These are phyloP conservation scores for Hyperoodon ampullatus DNA, from an alignment of 2,113 vertebrate species.

Conservation along the genomic window DNA sequence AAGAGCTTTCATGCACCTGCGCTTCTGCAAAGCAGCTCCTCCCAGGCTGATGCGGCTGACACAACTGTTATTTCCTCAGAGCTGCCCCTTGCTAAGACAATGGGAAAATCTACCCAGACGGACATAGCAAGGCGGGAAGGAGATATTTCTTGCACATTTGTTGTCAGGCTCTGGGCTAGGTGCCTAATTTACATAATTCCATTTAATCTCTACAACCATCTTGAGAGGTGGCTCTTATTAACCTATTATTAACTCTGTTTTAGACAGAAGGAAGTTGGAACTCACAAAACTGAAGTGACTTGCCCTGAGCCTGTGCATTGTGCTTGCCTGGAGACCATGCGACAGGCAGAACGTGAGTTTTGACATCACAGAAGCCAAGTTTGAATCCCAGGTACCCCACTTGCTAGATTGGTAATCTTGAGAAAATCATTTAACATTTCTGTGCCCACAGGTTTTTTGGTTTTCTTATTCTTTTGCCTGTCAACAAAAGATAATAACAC, in stretches of 20 bases:
- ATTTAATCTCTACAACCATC: neutral
- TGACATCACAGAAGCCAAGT: neutral
- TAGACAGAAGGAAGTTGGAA: neutral
- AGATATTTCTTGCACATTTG: neutral
- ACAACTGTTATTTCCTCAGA: neutral
- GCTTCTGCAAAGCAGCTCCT: neutral
- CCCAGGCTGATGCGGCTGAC: neutral
- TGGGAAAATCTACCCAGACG: neutral
- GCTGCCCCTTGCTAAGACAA: neutral
- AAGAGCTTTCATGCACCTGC: neutral
- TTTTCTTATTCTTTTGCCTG: neutral
- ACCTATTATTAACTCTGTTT: neutral
- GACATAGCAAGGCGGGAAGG: neutral
- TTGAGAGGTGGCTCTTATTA: neutral
- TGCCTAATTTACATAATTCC: conserved; percentile 32
- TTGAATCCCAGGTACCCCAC: neutral
- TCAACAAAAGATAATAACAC: neutral
- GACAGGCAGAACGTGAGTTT: neutral
- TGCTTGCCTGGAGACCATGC: rapidly evolving
- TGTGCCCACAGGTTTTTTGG: neutral
- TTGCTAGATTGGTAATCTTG: neutral
- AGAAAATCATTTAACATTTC: neutral
- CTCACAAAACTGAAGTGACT: neutral
- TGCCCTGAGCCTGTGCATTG: neutral
- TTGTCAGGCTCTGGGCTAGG: conserved; percentile 4